Conservation (phyloP, 2,888 invertebrate genomes). For the Orthosia cruda region DNA sequence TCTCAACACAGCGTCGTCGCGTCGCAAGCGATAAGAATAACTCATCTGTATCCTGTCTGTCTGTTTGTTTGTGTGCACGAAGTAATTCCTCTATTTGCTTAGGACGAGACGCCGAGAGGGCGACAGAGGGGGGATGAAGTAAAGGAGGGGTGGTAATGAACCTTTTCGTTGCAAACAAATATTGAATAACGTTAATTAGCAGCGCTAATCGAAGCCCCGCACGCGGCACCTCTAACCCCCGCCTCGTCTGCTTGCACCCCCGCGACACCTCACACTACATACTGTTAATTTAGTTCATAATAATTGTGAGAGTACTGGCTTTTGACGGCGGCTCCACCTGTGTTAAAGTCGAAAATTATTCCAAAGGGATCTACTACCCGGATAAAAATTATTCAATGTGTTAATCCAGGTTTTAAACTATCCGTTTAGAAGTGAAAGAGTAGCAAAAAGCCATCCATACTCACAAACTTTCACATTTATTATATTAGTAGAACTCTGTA, state of each 20-base stretch:
- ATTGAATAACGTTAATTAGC: conserved; percentile 70
- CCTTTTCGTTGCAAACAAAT: conserved; percentile 68
- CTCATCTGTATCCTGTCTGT: conserved; percentile 54
- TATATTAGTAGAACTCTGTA: neutral
- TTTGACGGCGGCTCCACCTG: too few relatives aligned
- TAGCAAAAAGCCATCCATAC: too few relatives aligned
- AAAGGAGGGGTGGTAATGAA: conserved; percentile 44
- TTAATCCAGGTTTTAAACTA: too few relatives aligned
- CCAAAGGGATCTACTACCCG: too few relatives aligned
- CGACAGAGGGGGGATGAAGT: neutral
- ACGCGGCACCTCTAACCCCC: conserved; percentile 18
- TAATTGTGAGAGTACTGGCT: conserved; percentile 16
- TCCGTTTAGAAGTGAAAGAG: too few relatives aligned
- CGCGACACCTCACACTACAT: conserved; percentile 1
- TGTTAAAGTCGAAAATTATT: too few relatives aligned
- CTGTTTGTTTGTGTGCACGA: conserved; percentile 54
- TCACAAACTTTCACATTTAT: too few relatives aligned
- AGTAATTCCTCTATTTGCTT: conserved; percentile 62
- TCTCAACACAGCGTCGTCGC: conserved; percentile 4
- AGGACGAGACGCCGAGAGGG: conserved; percentile 50
- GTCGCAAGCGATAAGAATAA: conserved; percentile 57
- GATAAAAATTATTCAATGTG: too few relatives aligned
- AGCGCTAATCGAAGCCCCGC: conserved; percentile 64
- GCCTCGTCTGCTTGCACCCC: neutral
- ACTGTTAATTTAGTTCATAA: conserved; percentile 42